Evolutionary conservation across 2,888 invertebrate genomes (phyloP).

Genomic region (Saturnia japonica): DNA sequence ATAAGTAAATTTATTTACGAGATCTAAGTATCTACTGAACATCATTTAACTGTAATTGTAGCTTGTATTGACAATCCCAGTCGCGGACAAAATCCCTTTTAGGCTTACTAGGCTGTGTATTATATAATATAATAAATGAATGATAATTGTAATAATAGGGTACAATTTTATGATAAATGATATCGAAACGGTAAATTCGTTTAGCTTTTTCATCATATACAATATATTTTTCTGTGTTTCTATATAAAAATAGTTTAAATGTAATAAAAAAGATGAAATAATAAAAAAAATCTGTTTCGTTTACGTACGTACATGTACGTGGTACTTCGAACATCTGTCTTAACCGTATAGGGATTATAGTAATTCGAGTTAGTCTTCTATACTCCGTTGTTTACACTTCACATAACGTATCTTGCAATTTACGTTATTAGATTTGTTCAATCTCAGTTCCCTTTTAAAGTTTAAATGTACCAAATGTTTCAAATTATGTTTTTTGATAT

Average conservation of each 20-base stretch:
- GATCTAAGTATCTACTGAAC: not conserved
- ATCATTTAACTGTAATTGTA: not conserved
- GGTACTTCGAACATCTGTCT: not conserved
- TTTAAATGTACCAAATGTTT: not conserved
- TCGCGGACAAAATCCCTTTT: not conserved
- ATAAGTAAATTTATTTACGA: no score
- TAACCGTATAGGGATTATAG: not conserved
- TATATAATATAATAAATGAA: no score
- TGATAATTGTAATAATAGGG: not conserved
- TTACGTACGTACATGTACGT: no score
- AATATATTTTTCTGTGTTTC: no score
- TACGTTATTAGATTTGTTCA: not conserved
- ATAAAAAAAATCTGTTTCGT: no score
- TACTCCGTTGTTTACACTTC: not conserved
- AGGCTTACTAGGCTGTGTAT: not conserved
- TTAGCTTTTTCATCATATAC: not conserved
- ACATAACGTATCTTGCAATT: not conserved
- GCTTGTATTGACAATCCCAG: not conserved
- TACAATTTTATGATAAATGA: not conserved
- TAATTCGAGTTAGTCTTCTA: not conserved
- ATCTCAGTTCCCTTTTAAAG: not conserved
- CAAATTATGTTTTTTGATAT: not conserved
- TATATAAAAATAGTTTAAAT: not conserved
- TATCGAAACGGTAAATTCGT: not conserved
- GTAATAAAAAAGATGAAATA: no score